phyloP scores from a whole-genome alignment of 2,797 vertebrate species.

The Galagoides demidoff region DNA sequence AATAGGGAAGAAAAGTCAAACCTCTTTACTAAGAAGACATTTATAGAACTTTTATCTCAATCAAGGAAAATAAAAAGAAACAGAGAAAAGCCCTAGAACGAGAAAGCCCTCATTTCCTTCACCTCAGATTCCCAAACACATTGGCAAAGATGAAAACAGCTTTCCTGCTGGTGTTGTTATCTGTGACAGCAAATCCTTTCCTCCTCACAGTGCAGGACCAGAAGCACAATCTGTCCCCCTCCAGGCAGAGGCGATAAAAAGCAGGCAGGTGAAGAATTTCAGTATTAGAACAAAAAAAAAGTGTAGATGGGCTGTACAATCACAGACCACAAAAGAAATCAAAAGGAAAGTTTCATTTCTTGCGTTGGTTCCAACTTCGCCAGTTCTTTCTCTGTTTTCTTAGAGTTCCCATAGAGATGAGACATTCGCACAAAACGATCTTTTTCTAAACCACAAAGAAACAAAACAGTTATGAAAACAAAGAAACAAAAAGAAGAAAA shows the following conservation, averaged over 20 bases:
- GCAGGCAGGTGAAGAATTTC: slow-evolving; percentile 47
- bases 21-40: slow-evolving; percentile 27
- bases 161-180: slow-evolving; percentile 52
- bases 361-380: slow-evolving; percentile 48
- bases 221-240: slow-evolving; percentile 23
- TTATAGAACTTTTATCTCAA: slow-evolving; percentile 61
- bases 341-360: slow-evolving; percentile 38
- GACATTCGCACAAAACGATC: slow-evolving; percentile 8
- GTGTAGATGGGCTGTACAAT: not conserved
- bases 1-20: not conserved
- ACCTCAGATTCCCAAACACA: slow-evolving; percentile 25
- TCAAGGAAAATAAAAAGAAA: slow-evolving; percentile 51
- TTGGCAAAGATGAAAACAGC: slow-evolving; percentile 57
- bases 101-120: slow-evolving; percentile 4
- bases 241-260: slow-evolving; percentile 47
- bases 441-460: slow-evolving; percentile 42
- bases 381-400: slow-evolving; percentile 53
- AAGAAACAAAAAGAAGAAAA: slow-evolving; percentile 44
- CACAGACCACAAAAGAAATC: slow-evolving; percentile 45
- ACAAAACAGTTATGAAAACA: slow-evolving; percentile 58
- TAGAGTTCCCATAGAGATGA: slow-evolving; percentile 52
- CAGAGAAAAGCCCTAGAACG: slow-evolving; percentile 34
- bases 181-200: slow-evolving; percentile 51
- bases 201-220: slow-evolving; percentile 44
- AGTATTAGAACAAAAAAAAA: slow-evolving; percentile 15